Conservation (phyloP, 2,888 invertebrate genomes). For the Proisotoma minuta region DNA sequence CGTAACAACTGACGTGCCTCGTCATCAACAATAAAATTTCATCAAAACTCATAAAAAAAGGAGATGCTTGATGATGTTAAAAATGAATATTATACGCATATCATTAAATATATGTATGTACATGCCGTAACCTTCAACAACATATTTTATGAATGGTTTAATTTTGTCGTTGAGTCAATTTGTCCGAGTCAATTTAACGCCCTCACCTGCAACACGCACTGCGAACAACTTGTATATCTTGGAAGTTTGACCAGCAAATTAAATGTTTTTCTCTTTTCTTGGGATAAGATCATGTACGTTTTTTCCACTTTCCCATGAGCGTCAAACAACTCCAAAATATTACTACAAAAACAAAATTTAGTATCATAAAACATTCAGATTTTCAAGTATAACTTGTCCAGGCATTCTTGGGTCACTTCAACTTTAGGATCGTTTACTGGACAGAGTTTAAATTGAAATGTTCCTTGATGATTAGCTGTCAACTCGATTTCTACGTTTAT, state of each 20-base stretch:
- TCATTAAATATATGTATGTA: too few species aligned
- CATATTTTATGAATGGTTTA: too few species aligned
- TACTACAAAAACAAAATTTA: too few species aligned
- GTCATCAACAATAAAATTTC: too few species aligned
- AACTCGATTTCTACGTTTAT: constrained; percentile 81
- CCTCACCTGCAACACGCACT: constrained; percentile 86
- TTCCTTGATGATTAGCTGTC: constrained; percentile 70
- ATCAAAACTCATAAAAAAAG: too few species aligned
- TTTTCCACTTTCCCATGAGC: constrained; percentile 59
- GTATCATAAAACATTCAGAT: constrained; percentile 33
- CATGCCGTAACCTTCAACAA: too few species aligned
- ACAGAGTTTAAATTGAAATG: constrained; percentile 76
- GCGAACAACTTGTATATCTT: constrained; percentile 75
- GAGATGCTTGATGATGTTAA: too few species aligned
- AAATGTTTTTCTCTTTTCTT: constrained; percentile 53
- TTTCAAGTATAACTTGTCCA: constrained; percentile 60
- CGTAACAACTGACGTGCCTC: too few species aligned
- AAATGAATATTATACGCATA: too few species aligned
- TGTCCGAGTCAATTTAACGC: too few species aligned
- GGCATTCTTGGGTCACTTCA: constrained; percentile 76
- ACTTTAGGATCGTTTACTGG: constrained; percentile 76
- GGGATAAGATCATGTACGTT: constrained; percentile 28
- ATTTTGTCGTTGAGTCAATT: too few species aligned
- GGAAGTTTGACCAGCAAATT: constrained; percentile 74
- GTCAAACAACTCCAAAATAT: constrained; percentile 68